Conservation (phyloP, 2,113 vertebrate species). For the Pyxicephalus adspersus region DNA sequence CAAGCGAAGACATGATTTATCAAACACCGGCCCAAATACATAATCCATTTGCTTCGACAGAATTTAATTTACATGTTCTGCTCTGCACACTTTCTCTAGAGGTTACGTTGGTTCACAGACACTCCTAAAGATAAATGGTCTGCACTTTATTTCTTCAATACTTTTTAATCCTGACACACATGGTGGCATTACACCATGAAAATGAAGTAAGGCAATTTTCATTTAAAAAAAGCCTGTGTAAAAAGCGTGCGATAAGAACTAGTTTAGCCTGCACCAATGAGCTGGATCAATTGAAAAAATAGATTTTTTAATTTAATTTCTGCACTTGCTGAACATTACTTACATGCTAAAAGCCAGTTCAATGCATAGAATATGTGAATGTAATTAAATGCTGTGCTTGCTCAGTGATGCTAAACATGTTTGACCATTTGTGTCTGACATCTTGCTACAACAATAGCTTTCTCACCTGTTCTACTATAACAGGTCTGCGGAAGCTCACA, state of each 20-base stretch:
- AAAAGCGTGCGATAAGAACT: slow-evolving; percentile 16
- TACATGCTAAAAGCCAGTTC: slow-evolving; percentile 18
- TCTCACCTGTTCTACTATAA: not conserved
- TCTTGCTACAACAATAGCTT: slow-evolving; percentile 1
- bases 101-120: slow-evolving; percentile 21
- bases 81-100: slow-evolving; percentile 21
- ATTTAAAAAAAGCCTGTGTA: slow-evolving; percentile 7
- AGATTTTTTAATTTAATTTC: slow-evolving; percentile 23
- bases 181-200: not conserved
- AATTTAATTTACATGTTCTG: slow-evolving; percentile 43
- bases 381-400: slow-evolving; percentile 32
- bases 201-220: not conserved
- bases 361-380: slow-evolving; percentile 21
- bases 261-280: slow-evolving; percentile 18
- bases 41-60: slow-evolving; percentile 38
- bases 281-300: slow-evolving; percentile 32
- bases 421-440: slow-evolving; percentile 6
- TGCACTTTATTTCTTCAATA: slow-evolving; percentile 26
- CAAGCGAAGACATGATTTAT: slow-evolving; percentile 46
- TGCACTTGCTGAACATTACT: slow-evolving; percentile 10
- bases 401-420: slow-evolving; percentile 25
- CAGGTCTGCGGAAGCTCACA: not conserved
- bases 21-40: slow-evolving; percentile 29
- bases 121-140: slow-evolving; percentile 44
- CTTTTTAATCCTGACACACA: slow-evolving; percentile 20